Percentiles rank a stretch among this genome's conserved stretches.
These are phyloP conservation scores for Halcyon senegalensis DNA, from an alignment of 2,113 vertebrate genomes.

Conservation along the genomic window DNA sequence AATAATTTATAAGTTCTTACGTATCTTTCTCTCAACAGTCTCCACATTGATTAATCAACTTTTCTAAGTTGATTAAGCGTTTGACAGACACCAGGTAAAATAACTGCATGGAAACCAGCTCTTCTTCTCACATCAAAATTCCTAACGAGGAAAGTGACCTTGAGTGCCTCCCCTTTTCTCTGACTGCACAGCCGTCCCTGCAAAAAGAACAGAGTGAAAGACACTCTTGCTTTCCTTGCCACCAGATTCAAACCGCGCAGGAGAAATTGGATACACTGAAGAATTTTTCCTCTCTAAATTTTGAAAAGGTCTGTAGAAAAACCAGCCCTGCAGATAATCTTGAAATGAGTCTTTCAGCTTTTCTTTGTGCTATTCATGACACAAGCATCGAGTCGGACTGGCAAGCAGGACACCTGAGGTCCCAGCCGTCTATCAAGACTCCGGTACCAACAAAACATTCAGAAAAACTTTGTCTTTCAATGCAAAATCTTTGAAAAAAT, in stretches of 20 bases:
- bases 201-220: neutral
- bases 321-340: neutral
- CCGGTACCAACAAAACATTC: neutral
- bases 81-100: neutral
- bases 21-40: neutral
- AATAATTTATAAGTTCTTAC: neutral
- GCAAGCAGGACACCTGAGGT: neutral
- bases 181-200: neutral
- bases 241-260: fast-evolving
- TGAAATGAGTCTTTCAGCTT: neutral
- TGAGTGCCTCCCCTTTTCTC: neutral
- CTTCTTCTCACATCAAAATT: neutral
- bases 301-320: neutral
- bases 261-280: neutral
- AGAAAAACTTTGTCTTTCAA: neutral
- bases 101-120: neutral
- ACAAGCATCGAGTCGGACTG: neutral
- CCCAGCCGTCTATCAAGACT: neutral
- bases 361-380: neutral
- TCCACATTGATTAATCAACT: neutral
- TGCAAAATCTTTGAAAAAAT: neutral
- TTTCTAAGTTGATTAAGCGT: neutral
- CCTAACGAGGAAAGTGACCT: neutral
- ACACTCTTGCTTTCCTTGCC: neutral
- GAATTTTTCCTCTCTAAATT: neutral